Evolutionary conservation across 1,140 invertebrate genomes (phyloP).

Genomic region (Elysia chlorotica): DNA sequence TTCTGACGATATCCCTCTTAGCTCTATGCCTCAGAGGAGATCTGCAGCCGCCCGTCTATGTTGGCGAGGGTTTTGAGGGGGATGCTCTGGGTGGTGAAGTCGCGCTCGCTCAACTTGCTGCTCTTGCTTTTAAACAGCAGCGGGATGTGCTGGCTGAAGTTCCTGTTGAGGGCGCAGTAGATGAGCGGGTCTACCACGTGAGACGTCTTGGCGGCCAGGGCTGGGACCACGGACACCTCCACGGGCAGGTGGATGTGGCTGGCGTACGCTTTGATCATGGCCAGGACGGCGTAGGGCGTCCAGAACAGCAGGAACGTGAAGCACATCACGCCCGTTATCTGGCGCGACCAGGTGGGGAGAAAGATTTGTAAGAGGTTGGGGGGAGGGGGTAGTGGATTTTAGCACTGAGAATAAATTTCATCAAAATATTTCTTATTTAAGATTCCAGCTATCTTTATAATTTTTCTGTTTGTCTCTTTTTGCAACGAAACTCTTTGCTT

Average conservation of each 20-base stretch:
- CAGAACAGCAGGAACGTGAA: constrained; percentile 28
- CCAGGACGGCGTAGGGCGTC: constrained; percentile 35
- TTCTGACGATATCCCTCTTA: too few relatives aligned
- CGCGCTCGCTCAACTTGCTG: not conserved
- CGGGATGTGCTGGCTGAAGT: constrained; percentile 19
- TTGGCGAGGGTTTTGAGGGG: not conserved
- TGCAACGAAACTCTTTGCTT: too few relatives aligned
- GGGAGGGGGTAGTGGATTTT: not conserved
- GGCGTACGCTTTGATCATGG: constrained; percentile 30
- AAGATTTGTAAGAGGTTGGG: not conserved
- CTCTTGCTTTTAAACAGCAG: not conserved
- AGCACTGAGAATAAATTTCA: not conserved
- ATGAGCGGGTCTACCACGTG: constrained; percentile 28
- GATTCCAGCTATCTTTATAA: too few relatives aligned
- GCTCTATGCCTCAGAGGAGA: too few relatives aligned
- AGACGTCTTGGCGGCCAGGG: constrained; percentile 28
- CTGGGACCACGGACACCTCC: constrained; percentile 5
- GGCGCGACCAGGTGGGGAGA: too few relatives aligned
- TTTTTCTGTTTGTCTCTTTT: too few relatives aligned
- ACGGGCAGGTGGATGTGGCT: not conserved
- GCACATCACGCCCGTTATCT: constrained; percentile 15
- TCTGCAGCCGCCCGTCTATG: too few relatives aligned
- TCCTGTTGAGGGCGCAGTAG: constrained; percentile 27
- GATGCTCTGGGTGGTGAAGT: not conserved
- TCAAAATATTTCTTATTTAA: too few relatives aligned